phyloP scores from a whole-genome alignment of 1,140 invertebrate genomes.

The Aplysia californica region DNA sequence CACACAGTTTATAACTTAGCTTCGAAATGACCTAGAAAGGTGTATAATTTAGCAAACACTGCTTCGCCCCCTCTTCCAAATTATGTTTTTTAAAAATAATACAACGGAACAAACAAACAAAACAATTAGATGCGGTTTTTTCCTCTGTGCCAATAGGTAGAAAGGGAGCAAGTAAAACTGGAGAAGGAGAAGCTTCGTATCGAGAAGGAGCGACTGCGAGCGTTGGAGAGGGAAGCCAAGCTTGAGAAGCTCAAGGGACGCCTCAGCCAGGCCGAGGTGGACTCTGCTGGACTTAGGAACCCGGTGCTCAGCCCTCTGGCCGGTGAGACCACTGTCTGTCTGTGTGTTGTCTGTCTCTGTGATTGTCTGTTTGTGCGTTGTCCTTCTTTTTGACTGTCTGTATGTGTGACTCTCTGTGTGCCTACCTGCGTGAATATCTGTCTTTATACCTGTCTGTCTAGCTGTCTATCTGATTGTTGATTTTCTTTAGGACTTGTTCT shows the following conservation, averaged over 20 bases:
- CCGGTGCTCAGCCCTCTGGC: constrained; percentile 49
- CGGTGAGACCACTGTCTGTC: too few relatives aligned
- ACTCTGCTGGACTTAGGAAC: constrained; percentile 48
- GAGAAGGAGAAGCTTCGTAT: constrained; percentile 75
- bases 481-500: too few relatives aligned
- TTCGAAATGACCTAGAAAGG: neutral
- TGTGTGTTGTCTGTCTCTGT: too few relatives aligned
- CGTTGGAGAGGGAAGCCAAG: constrained; percentile 72
- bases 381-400: too few relatives aligned
- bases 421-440: too few relatives aligned
- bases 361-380: too few relatives aligned
- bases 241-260: constrained; percentile 68
- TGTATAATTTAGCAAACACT: too few relatives aligned
- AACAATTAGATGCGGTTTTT: constrained; percentile 69
- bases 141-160: constrained; percentile 71
- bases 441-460: too few relatives aligned
- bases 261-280: constrained; percentile 52
- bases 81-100: neutral
- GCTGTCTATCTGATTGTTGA: too few relatives aligned
- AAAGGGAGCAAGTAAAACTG: constrained; percentile 74
- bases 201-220: constrained; percentile 59
- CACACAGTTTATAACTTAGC: neutral
- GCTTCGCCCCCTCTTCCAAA: neutral
- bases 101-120: constrained; percentile 38
- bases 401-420: too few relatives aligned